phyloP scores from a whole-genome alignment of 2,888 invertebrate species.

The Coelinius sp. region DNA sequence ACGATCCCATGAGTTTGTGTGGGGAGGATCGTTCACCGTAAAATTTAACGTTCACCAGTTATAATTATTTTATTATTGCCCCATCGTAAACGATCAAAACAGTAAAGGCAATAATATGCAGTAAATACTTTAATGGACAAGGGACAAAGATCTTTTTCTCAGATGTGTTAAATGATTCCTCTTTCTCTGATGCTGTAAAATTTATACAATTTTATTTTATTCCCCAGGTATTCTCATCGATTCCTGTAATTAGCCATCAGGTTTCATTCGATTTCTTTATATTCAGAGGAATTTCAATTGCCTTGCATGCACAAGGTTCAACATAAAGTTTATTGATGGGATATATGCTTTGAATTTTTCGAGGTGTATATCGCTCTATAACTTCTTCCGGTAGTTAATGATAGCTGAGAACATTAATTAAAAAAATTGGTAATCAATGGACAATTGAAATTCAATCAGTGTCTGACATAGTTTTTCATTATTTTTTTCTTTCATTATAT shows the following conservation, averaged over 20 bases:
- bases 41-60: conserved; percentile 31
- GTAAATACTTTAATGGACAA: conserved; percentile 66
- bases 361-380: background rate
- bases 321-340: too few species aligned
- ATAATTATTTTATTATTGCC: conserved; percentile 52
- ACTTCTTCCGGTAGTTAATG: background rate
- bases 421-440: background rate
- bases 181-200: background rate
- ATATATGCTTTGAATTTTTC: background rate
- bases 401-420: background rate
- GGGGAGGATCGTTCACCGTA: background rate
- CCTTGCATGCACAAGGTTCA: too few species aligned
- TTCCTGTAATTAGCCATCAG: background rate
- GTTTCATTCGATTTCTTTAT: background rate
- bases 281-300: background rate
- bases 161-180: conserved; percentile 30
- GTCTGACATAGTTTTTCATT: background rate
- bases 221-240: background rate
- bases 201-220: background rate
- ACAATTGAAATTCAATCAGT: background rate
- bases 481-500: too few species aligned
- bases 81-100: conserved; percentile 67
- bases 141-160: conserved; percentile 20
- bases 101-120: conserved; percentile 66
- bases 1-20: background rate